Conservation (phyloP, 2,797 vertebrate genomes). For the Limnodromus scolopaceus region DNA sequence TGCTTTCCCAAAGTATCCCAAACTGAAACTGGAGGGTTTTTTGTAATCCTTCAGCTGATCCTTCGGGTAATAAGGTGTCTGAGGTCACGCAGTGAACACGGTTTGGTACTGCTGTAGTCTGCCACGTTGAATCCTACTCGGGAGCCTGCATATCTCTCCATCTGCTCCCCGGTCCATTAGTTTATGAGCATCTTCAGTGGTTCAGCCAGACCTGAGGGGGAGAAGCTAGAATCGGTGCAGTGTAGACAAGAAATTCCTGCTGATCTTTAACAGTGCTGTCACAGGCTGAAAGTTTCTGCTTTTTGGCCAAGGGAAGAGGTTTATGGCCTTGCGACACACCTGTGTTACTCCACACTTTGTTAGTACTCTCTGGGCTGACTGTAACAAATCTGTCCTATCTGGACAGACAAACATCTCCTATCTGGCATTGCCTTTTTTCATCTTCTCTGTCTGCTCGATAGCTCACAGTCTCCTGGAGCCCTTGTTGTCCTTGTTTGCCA, state of each 20-base stretch:
- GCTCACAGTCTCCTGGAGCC: not conserved
- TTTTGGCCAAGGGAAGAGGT: not conserved
- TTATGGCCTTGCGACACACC: not conserved
- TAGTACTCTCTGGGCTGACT: not conserved
- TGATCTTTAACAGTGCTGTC: not conserved
- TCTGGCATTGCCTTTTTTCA: not conserved
- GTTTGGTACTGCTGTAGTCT: not conserved
- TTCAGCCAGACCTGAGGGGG: not conserved
- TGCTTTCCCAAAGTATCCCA: not conserved
- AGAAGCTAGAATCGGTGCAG: not conserved
- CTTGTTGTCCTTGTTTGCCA: not conserved
- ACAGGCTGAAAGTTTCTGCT: not conserved
- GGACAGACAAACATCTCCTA: not conserved
- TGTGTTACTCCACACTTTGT: not conserved
- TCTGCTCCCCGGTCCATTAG: not conserved
- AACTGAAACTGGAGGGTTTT: not conserved
- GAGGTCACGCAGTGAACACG: not conserved
- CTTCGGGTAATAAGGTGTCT: not conserved
- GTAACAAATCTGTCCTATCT: not conserved
- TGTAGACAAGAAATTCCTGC: not conserved
- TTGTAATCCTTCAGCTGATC: not conserved
- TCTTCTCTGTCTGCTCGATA: not conserved
- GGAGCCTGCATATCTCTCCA: not conserved
- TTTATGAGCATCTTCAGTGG: not conserved
- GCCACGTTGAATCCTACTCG: not conserved